Percentiles rank a stretch among this genome's conserved stretches.
phyloP scores from a whole-genome alignment of 2,113 vertebrate genomes.

The Tautogolabrus adspersus region DNA sequence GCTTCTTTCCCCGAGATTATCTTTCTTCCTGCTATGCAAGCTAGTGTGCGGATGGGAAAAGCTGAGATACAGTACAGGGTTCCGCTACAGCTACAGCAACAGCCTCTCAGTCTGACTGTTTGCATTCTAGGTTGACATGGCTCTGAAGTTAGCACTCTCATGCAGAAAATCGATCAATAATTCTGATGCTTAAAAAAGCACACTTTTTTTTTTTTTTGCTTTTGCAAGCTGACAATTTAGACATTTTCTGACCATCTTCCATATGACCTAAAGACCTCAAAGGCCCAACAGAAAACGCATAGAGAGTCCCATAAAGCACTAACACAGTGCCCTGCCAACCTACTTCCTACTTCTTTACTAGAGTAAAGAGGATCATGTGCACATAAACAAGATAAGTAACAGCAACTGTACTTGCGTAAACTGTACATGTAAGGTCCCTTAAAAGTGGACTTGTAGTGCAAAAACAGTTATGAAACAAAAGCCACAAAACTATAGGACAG shows the following conservation, averaged over 20 bases:
- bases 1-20: slow-evolving; percentile 82
- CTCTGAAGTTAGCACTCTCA: slow-evolving; percentile 14
- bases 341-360: slow-evolving; percentile 36
- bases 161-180: slow-evolving; percentile 26
- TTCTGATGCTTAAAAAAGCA: not conserved
- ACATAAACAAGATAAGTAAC: slow-evolving; percentile 41
- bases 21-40: slow-evolving; percentile 75
- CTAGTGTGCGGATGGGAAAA: slow-evolving; percentile 49
- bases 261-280: not conserved
- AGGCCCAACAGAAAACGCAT: slow-evolving; percentile 1
- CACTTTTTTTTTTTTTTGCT: not conserved
- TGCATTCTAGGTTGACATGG: slow-evolving; percentile 24
- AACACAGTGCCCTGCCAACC: slow-evolving; percentile 46
- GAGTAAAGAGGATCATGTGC: slow-evolving; percentile 50
- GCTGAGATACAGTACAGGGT: slow-evolving; percentile 60
- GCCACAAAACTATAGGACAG: not conserved
- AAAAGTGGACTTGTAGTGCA: not conserved
- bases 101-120: slow-evolving; percentile 30
- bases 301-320: slow-evolving; percentile 1
- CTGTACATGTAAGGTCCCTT: not conserved
- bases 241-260: slow-evolving; percentile 10
- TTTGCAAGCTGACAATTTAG: not conserved
- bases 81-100: slow-evolving; percentile 33
- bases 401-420: slow-evolving; percentile 18
- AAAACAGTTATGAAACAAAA: slow-evolving; percentile 3